phyloP scores from a whole-genome alignment of 2,888 invertebrate species.

The Drosophila percnosoma region DNA sequence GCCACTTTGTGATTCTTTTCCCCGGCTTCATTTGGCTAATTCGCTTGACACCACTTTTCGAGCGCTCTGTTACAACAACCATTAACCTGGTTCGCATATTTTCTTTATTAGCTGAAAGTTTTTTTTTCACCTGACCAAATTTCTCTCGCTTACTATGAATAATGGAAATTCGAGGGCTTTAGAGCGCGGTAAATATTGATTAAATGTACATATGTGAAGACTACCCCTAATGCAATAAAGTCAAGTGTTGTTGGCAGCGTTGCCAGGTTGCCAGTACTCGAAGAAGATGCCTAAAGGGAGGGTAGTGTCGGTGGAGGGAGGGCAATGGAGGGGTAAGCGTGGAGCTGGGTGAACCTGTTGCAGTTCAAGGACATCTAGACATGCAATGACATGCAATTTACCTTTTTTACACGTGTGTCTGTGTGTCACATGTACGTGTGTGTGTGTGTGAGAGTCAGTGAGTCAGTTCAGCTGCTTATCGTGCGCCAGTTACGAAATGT shows the following conservation, averaged over 20 bases:
- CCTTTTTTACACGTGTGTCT: not conserved
- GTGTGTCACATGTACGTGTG: not conserved
- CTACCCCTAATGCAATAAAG: not conserved
- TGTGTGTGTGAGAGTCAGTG: constrained; percentile 17
- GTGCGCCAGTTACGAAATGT: constrained; percentile 43
- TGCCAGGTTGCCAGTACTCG: constrained; percentile 23
- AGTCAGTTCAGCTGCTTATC: constrained; percentile 50
- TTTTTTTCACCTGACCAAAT: not conserved
- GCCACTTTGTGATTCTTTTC: constrained; percentile 3
- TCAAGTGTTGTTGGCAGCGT: constrained; percentile 22
- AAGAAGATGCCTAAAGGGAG: not conserved
- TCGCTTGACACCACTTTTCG: constrained; percentile 1
- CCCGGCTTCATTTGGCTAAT: constrained; percentile 4
- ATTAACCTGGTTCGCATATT: constrained; percentile 9
- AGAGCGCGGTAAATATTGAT: constrained; percentile 29
- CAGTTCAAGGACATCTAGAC: constrained; percentile 47
- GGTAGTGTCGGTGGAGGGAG: not conserved
- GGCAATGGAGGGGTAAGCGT: fast-evolving
- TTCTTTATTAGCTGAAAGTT: not conserved
- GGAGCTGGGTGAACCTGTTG: constrained; percentile 47
- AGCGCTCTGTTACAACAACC: not conserved
- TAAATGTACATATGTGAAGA: constrained; percentile 5
- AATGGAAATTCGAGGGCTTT: constrained; percentile 23
- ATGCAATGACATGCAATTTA: constrained; percentile 27
- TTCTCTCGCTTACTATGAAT: not conserved